These are phyloP conservation scores for Leptatherina wallacei DNA, from an alignment of 2,797 vertebrate genomes.

Conservation along the genomic window DNA sequence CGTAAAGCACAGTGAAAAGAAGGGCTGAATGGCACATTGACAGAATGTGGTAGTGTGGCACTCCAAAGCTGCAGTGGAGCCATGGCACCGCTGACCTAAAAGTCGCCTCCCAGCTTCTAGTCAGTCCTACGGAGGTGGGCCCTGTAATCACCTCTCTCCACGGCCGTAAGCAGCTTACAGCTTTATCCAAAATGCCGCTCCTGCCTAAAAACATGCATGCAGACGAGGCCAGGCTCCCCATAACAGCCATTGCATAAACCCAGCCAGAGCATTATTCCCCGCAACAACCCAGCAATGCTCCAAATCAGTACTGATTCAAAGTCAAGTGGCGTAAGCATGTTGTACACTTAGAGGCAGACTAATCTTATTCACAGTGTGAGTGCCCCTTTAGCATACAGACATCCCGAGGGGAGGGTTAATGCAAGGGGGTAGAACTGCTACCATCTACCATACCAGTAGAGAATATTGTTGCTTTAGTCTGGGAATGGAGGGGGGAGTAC, in stretches of 20 bases:
- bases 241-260: conserved; percentile 83
- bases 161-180: conserved; percentile 84
- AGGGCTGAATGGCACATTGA: conserved; percentile 32
- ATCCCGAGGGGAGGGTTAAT: conserved; percentile 79
- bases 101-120: conserved; percentile 78
- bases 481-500: conserved; percentile 48
- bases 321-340: conserved; percentile 85
- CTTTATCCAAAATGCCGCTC: conserved; percentile 79
- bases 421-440: conserved; percentile 66
- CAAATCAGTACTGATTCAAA: conserved; percentile 83
- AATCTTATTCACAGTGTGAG: conserved; percentile 85
- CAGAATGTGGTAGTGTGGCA: conserved; percentile 50
- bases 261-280: conserved; percentile 79
- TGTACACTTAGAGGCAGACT: conserved; percentile 82
- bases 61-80: conserved; percentile 47
- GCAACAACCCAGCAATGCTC: conserved; percentile 78
- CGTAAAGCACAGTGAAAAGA: conserved; percentile 25
- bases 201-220: conserved; percentile 80
- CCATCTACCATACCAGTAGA: conserved; percentile 49
- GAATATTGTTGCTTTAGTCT: conserved; percentile 63
- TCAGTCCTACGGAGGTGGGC: conserved; percentile 77
- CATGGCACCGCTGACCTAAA: conserved; percentile 83
- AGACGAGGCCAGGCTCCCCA: conserved; percentile 76
- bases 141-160: conserved; percentile 84
- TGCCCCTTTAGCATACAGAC: conserved; percentile 83